Evolutionary conservation across 2,797 vertebrate species (phyloP).

Genomic region (Notolepis coatsorum): DNA sequence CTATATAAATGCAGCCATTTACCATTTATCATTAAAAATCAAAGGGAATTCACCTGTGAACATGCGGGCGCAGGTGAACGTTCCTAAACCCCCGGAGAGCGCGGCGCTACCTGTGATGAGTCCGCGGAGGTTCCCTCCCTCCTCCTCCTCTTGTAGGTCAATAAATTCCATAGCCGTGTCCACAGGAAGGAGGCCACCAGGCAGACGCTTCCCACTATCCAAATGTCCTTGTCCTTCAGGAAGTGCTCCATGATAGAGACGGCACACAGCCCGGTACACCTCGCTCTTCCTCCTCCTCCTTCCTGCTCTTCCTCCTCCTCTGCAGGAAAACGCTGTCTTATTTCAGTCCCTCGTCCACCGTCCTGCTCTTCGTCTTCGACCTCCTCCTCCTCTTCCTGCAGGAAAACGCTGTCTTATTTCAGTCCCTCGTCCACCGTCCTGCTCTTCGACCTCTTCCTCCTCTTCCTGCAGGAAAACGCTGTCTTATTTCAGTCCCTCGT

Average conservation of each 20-base stretch:
- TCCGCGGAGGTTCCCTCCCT: conserved; percentile 67
- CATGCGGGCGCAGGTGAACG: too few species aligned
- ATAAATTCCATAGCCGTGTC: conserved; percentile 84
- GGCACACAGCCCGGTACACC: conserved; percentile 2
- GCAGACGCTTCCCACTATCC: conserved; percentile 89
- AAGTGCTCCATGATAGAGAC: conserved; percentile 82
- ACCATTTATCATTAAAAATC: too few species aligned
- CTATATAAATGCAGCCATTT: too few species aligned
- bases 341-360: conserved; percentile 40
- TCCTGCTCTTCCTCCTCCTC: conserved; percentile 22
- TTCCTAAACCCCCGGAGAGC: too few species aligned
- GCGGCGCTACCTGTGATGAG: conserved; percentile 82
- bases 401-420: conserved; percentile 53
- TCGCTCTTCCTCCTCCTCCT: conserved; percentile 17
- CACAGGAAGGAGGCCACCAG: conserved; percentile 88
- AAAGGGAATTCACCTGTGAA: too few species aligned
- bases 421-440: conserved; percentile 26
- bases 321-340: conserved; percentile 48
- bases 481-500: conserved; percentile 45
- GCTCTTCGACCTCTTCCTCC: conserved; percentile 14
- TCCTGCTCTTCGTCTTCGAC: conserved; percentile 17
- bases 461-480: conserved; percentile 39
- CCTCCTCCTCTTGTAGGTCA: conserved; percentile 79
- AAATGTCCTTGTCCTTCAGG: conserved; percentile 85
- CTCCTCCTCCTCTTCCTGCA: conserved; percentile 28